Evolutionary conservation across 2,888 invertebrate genomes (phyloP).

Genomic region (Oegoconia quadripuncta): DNA sequence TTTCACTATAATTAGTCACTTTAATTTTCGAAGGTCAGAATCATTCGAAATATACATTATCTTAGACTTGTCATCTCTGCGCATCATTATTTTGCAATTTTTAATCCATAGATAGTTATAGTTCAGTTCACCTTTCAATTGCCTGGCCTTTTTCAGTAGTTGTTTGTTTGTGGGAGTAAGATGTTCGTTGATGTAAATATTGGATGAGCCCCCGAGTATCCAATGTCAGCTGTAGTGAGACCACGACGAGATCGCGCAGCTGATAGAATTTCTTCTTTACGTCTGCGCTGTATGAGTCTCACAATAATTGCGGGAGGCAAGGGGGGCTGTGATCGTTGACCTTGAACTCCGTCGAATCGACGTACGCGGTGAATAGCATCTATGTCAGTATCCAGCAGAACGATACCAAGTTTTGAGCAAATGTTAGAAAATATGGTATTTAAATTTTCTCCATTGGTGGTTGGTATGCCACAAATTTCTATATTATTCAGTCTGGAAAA

Average conservation of each 20-base stretch:
- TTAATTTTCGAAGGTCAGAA: constrained; percentile 1
- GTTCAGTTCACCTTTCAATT: constrained; percentile 4
- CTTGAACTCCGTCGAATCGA: constrained; percentile 1
- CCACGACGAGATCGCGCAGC: constrained; percentile 17
- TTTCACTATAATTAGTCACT: constrained; percentile 6
- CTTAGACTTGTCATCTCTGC: constrained; percentile 11
- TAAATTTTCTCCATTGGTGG: not conserved
- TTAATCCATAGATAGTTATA: constrained; percentile 14
- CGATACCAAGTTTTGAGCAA: too few relatives aligned
- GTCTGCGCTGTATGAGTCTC: constrained; percentile 10
- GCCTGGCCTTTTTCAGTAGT: constrained; percentile 9
- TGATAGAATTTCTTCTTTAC: constrained; percentile 14
- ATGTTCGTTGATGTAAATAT: constrained; percentile 17
- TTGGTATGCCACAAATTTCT: not conserved
- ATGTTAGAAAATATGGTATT: not conserved
- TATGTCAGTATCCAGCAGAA: constrained; percentile 1
- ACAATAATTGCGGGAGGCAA: constrained; percentile 9
- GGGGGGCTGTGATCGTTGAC: not conserved
- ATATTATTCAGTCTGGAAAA: not conserved
- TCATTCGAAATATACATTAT: not conserved
- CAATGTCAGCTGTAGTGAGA: constrained; percentile 15
- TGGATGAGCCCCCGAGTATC: constrained; percentile 12
- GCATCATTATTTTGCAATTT: constrained; percentile 16
- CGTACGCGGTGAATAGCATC: constrained; percentile 15
- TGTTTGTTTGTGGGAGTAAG: constrained; percentile 19